Base-by-base conservation (phyloP, 2,113 vertebrate genomes). In the Eurypyga helias region DNA sequence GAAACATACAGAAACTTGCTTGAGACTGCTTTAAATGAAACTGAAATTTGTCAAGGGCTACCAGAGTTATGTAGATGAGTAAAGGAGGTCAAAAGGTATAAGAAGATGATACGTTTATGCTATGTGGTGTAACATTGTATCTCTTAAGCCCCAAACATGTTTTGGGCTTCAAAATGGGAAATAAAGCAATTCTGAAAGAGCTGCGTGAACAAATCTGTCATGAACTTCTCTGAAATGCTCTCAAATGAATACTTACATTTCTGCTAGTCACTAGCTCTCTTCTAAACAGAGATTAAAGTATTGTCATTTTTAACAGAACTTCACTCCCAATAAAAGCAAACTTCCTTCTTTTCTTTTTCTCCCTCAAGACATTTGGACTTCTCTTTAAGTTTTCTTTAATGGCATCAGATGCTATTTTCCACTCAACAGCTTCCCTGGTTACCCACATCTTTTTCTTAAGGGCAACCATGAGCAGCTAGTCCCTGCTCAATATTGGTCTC, bases 181-280 rank as follows among this genome's bases (percentile, higher is more conserved):
- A 83, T 13, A 77, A 91, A 94, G 60, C 77, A 84, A 49, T 89
- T 89, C 65, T 81, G 83, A 88, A 88, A 86, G 67, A 86, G 61
- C 90, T 89, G 76, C 52, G 49, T 66, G 48, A 94, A 76, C 45
- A 88, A 91, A 85, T 90, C 57, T 93, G 84, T 87, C 83, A 48
- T 49, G 77, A 94, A 92, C 65, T 81, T 92, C 83, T 76, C 83
- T 69, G 83, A 82, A 69, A 94, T 57, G 54, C 49, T 89, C 93
- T 95, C 58, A 81, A 78, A 87, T 78, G 61, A 91, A 78, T 84
- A 82, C 77, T 92, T 87, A 81, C n/a, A n/a, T 84, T 95, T 91
- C 45, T 87, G 31, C 69, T 79, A 87, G 48, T 96, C 19, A 64
- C 52, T 72, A 79, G 41, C 41, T 92, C 61, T 76, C 55, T 87